Evolutionary conservation across 1,140 invertebrate species (phyloP).

Genomic region (Tribolium madens): DNA sequence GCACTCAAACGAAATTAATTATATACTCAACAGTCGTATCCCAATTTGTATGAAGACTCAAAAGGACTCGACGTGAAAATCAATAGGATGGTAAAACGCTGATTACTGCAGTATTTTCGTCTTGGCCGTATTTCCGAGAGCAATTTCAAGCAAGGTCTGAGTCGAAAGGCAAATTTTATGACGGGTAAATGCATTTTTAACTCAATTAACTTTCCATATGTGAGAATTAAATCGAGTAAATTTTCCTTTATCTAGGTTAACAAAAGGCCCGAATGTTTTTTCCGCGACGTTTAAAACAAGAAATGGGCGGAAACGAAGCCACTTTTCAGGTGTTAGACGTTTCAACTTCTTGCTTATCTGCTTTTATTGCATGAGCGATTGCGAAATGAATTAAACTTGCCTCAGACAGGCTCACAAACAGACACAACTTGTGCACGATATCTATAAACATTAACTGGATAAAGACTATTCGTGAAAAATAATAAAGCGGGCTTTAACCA

Average conservation of each 20-base stretch:
- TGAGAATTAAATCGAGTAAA: slow-evolving; percentile 23
- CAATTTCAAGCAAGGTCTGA: no score
- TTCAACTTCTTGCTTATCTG: neutral
- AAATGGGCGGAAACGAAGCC: neutral
- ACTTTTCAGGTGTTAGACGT: neutral
- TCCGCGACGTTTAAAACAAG: neutral
- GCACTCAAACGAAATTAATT: slow-evolving; percentile 15
- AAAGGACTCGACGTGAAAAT: slow-evolving; percentile 24
- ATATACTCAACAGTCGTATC: slow-evolving; percentile 24
- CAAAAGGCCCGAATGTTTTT: neutral
- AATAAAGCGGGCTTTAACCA: neutral
- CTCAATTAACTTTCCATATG: slow-evolving; percentile 34
- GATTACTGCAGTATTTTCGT: slow-evolving; percentile 34
- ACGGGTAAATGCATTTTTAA: slow-evolving; percentile 20
- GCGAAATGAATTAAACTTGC: slow-evolving; percentile 2
- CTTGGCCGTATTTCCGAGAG: slow-evolving; percentile 6
- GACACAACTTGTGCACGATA: neutral
- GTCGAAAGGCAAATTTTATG: slow-evolving; percentile 37
- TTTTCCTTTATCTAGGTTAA: neutral
- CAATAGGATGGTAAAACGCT: slow-evolving; percentile 24
- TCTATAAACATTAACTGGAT: neutral
- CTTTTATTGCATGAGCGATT: slow-evolving; percentile 13
- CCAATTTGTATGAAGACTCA: slow-evolving; percentile 8
- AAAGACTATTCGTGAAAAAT: neutral
- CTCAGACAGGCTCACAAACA: neutral